Percentiles rank a stretch among this genome's conserved stretches.
Evolutionary conservation across 1,140 invertebrate genomes (phyloP).

Genomic region (Rhyzopertha dominica): DNA sequence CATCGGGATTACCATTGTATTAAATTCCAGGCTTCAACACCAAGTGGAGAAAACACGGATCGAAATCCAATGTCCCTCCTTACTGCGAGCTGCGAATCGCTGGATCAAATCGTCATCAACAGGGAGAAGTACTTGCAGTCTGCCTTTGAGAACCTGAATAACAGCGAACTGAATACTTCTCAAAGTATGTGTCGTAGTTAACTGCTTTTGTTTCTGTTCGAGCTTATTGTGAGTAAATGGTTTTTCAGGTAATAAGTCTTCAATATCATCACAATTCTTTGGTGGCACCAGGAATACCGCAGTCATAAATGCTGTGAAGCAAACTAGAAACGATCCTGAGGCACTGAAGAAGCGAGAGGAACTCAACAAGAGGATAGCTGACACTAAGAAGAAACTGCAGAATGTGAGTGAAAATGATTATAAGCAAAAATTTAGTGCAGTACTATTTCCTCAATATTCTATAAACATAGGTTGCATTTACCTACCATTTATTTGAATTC

Average conservation of each 20-base stretch:
- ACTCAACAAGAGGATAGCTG: slow-evolving; percentile 76
- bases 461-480: no score
- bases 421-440: no score
- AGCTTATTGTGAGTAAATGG: no score
- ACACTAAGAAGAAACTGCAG: slow-evolving; percentile 82
- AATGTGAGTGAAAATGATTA: no score
- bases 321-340: slow-evolving; percentile 55
- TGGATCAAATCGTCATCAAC: slow-evolving; percentile 60
- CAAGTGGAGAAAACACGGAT: slow-evolving; percentile 67
- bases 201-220: background rate
- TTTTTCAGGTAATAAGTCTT: slow-evolving; percentile 34
- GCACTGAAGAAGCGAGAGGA: slow-evolving; percentile 74
- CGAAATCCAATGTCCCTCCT: slow-evolving; percentile 57
- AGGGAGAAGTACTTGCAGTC: slow-evolving; percentile 72
- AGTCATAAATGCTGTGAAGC: slow-evolving; percentile 53
- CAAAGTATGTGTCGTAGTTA: background rate
- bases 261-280: slow-evolving; percentile 40
- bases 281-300: slow-evolving; percentile 49
- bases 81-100: slow-evolving; percentile 68
- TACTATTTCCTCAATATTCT: no score
- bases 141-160: slow-evolving; percentile 71
- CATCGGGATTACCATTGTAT: background rate
- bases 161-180: no score
- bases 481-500: no score
- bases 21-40: slow-evolving; percentile 56